phyloP scores from a whole-genome alignment of 2,113 vertebrate species.

The Helogale parvula region DNA sequence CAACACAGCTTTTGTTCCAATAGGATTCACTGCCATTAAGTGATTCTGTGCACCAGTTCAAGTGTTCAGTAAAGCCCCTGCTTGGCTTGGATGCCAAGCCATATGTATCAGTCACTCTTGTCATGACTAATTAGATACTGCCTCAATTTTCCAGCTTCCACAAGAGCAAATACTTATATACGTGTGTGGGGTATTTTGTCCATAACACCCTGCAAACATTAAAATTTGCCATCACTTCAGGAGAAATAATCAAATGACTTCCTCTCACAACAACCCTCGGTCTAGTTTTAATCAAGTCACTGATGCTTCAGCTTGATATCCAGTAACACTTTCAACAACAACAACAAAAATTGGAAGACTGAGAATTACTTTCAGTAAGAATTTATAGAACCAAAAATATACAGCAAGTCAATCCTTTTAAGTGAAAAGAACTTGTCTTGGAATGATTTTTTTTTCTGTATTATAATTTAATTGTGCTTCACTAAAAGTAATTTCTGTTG shows the following conservation, averaged over 20 bases:
- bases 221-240: not conserved
- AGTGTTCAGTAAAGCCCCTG: not conserved
- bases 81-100: not conserved
- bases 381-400: not conserved
- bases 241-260: not conserved
- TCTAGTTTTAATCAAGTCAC: not conserved
- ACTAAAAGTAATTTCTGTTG: slow-evolving; percentile 31
- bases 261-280: not conserved
- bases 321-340: not conserved
- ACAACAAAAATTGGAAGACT: not conserved
- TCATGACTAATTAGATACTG: slow-evolving; percentile 33
- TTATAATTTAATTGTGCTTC: not conserved
- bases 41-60: not conserved
- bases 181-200: not conserved
- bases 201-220: not conserved
- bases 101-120: not conserved
- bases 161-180: not conserved
- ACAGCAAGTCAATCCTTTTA: not conserved
- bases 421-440: not conserved
- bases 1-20: not conserved
- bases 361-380: not conserved
- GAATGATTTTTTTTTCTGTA: not conserved
- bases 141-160: not conserved
- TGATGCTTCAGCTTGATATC: not conserved
- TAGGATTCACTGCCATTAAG: not conserved